phyloP scores from a whole-genome alignment of 2,888 invertebrate species.

The Aleiodes alternator region DNA sequence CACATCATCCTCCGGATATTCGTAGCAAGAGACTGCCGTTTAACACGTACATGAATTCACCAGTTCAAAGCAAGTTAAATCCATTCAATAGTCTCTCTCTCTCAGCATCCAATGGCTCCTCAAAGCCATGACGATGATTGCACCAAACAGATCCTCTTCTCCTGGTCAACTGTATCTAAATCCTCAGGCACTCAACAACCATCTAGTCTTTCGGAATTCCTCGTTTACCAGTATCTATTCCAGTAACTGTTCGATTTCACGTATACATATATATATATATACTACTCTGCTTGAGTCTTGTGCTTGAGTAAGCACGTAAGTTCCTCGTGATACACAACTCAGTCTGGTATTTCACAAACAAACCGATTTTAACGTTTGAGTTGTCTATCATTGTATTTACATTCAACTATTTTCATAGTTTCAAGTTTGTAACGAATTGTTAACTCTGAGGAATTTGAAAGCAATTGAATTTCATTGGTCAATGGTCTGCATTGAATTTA shows the following conservation, averaged over 20 bases:
- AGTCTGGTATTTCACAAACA: constrained; percentile 31
- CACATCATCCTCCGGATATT: no score
- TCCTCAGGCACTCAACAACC: constrained; percentile 36
- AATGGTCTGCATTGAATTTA: neutral
- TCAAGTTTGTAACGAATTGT: constrained; percentile 20
- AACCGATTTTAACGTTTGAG: constrained; percentile 23
- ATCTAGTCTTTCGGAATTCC: constrained; percentile 14
- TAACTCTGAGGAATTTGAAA: constrained; percentile 3
- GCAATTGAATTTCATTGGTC: constrained; percentile 20
- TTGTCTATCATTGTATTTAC: constrained; percentile 29
- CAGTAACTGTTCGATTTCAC: constrained; percentile 34
- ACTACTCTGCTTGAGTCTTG: no score
- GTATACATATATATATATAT: neutral
- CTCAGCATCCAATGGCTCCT: constrained; percentile 39
- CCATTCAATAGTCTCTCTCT: constrained; percentile 34
- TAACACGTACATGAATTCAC: no score
- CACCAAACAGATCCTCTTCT: constrained; percentile 40
- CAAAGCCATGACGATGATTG: constrained; percentile 47
- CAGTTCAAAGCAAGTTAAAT: constrained; percentile 49
- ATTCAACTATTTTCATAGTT: neutral
- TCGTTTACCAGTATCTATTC: constrained; percentile 37
- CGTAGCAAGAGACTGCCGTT: no score
- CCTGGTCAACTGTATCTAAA: constrained; percentile 42
- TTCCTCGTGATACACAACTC: constrained; percentile 35
- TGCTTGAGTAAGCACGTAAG: constrained; percentile 42